Percentiles rank a stretch among this genome's conserved stretches.
These are phyloP conservation scores for Reinhardtius hippoglossoides DNA, from an alignment of 2,113 vertebrate species.

Conservation along the genomic window DNA sequence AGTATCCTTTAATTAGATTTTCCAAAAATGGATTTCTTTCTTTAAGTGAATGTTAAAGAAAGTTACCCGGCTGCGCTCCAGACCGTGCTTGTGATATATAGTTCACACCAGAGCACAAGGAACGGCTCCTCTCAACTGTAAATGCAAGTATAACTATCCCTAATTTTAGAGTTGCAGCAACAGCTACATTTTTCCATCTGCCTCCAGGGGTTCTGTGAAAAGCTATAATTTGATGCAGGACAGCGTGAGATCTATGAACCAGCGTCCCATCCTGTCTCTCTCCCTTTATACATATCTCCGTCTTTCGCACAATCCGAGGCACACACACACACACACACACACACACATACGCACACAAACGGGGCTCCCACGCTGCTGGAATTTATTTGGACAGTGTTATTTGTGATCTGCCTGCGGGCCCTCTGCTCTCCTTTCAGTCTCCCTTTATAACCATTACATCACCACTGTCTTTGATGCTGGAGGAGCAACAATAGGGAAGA, in stretches of 20 bases:
- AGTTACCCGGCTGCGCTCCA: not conserved
- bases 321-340: too few species aligned
- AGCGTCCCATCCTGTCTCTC: slow-evolving; percentile 37
- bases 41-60: not conserved
- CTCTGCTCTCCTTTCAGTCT: slow-evolving; percentile 56
- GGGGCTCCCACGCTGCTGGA: slow-evolving; percentile 64
- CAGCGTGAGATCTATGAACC: slow-evolving; percentile 52
- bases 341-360: not conserved
- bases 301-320: slow-evolving; percentile 7
- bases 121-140: slow-evolving; percentile 1
- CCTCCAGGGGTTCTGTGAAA: slow-evolving; percentile 28
- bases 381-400: slow-evolving; percentile 76
- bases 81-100: not conserved
- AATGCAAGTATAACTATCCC: slow-evolving; percentile 2
- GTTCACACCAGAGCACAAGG: not conserved
- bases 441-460: slow-evolving; percentile 65
- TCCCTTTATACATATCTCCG: slow-evolving; percentile 19
- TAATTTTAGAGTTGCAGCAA: slow-evolving; percentile 45
- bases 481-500: slow-evolving; percentile 40
- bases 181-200: slow-evolving; percentile 30
- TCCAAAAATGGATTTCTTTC: too few species aligned
- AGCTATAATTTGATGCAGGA: slow-evolving; percentile 48
- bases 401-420: slow-evolving; percentile 63
- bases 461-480: slow-evolving; percentile 53
- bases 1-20: too few species aligned